Base-by-base conservation (phyloP, 2,888 invertebrate genomes). In the Dendrolimus houi region DNA sequence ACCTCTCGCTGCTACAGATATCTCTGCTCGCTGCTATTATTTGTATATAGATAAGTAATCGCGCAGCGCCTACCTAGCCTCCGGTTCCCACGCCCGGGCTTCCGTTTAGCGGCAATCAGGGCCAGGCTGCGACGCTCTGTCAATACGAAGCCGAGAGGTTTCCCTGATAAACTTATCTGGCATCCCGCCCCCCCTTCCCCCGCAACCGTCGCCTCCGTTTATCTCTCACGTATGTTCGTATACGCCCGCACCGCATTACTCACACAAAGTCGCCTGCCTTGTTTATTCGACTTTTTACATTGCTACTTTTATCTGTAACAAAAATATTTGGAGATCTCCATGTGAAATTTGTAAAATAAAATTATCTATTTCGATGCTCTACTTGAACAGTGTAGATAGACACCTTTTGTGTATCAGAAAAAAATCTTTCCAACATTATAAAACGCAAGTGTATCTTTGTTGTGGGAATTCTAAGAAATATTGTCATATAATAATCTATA, bases 151-250 rank as follows among this genome's bases (percentile, higher is more conserved):
- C 81, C 86, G 86, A 88, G 85, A 87, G 87, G 86, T 86, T 87
- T 85, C 82, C 78, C 83, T 87, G 89, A 89, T 89, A 89, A 89
- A 89, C 86, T 89, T 89, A 89, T 88, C 86, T 85, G 73, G 71
- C 74, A 61, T 78, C 74, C 72, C 72, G 67, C 72, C 66, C 63
- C 63, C 68, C 68, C 66, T 67, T 66, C 58, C 62, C 61, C 63
- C 60, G 57, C 61, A 63, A 64, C 74, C 72, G 75, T 73, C 77
- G 77, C 74, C 85, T 80, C 68, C 79, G 79, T 85, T 86, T 87
- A 87, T 87, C 83, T 82, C 80, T 81, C 84, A 85, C 86, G 83
- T 86, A 82, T 82, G 79, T 79, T 74, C 70, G 68, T 70, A 74
- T 74, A 69, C 74, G 71, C 77, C 69, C 76, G 74, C 76, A 76